phyloP scores from a whole-genome alignment of 2,888 invertebrate species.

The Leptodirus hochenwartii region DNA sequence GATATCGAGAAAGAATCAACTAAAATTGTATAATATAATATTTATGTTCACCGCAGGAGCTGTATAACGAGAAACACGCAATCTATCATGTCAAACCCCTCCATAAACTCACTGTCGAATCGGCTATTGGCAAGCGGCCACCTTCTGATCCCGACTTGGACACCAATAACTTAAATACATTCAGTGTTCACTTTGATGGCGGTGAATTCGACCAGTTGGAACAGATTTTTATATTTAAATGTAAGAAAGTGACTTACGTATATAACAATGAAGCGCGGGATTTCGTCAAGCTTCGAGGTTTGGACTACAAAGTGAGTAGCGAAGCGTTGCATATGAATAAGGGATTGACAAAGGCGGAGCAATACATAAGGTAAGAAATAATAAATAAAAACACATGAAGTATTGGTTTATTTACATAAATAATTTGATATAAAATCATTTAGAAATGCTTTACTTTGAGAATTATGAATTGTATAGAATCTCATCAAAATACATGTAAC shows the following conservation, averaged over 20 bases:
- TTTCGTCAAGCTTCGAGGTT: constrained; percentile 54
- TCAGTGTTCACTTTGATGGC: constrained; percentile 25
- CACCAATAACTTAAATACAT: too few species aligned
- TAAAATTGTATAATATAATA: constrained; percentile 4
- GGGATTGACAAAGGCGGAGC: constrained; percentile 38
- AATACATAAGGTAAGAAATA: constrained; percentile 48
- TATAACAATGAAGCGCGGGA: constrained; percentile 54
- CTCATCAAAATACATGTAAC: too few species aligned
- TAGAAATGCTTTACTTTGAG: too few species aligned
- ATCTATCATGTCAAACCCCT: constrained; percentile 23
- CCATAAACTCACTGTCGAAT: constrained; percentile 20
- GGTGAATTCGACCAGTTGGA: constrained; percentile 24
- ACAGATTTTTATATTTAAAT: constrained; percentile 43
- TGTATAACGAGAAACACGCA: constrained; percentile 24
- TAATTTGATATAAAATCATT: too few species aligned
- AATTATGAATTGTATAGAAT: too few species aligned
- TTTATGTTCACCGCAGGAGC: constrained; percentile 25
- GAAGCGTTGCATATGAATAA: constrained; percentile 43
- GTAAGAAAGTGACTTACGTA: constrained; percentile 67
- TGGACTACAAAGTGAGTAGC: constrained; percentile 48
- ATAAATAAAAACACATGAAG: too few species aligned
- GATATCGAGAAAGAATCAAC: constrained; percentile 3
- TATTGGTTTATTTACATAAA: too few species aligned
- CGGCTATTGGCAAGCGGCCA: too few species aligned
- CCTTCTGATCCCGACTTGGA: too few species aligned